phyloP scores from a whole-genome alignment of 2,797 vertebrate genomes.

The Australoheros facetus region DNA sequence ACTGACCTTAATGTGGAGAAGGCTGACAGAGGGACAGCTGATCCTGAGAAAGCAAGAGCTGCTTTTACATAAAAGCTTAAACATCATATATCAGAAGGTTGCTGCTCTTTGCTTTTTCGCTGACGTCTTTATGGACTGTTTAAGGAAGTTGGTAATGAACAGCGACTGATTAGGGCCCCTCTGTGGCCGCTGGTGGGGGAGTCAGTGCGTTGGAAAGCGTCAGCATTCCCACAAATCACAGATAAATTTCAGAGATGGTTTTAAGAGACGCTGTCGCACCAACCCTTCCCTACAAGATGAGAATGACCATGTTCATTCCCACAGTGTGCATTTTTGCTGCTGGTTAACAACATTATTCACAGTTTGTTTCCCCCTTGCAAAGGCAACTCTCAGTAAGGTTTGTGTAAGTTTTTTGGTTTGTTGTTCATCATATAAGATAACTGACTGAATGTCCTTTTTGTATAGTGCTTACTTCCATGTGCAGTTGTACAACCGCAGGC shows the following conservation, averaged over 20 bases:
- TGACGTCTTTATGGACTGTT: slow-evolving; percentile 28
- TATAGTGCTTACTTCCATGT: neutral
- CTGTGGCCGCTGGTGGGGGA: neutral
- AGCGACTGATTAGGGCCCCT: slow-evolving; percentile 3
- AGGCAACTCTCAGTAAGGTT: neutral
- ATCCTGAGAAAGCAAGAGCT: neutral
- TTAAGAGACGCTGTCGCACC: neutral
- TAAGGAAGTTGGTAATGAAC: slow-evolving; percentile 18
- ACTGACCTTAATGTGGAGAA: neutral
- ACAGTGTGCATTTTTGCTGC: neutral
- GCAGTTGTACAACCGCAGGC: neutral
- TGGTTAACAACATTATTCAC: neutral
- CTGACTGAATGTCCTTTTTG: neutral
- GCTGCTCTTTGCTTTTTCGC: neutral
- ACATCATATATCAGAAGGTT: neutral
- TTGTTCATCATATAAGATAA: neutral
- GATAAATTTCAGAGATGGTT: neutral
- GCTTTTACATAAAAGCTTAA: neutral
- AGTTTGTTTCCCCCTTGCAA: neutral
- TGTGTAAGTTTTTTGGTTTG: neutral
- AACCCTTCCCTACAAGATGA: neutral
- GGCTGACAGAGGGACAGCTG: neutral
- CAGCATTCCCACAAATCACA: neutral
- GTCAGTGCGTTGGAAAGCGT: neutral
- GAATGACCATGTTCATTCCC: neutral